Conservation (phyloP, 2,797 vertebrate species). For the Cheirogaleus major region DNA sequence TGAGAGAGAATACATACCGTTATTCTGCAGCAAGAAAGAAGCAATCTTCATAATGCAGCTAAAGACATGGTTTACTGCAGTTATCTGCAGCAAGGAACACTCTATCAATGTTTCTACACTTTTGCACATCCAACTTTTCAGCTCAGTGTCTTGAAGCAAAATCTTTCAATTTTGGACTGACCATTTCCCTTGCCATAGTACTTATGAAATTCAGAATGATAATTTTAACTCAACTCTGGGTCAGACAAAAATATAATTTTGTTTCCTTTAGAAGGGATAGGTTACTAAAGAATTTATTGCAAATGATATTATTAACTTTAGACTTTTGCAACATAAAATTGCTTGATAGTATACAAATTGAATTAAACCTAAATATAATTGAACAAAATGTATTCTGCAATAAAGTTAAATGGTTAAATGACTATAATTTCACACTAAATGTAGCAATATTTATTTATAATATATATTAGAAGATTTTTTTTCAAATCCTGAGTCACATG, state of each 20-base stretch:
- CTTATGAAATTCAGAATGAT: constrained; percentile 81
- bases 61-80: constrained; percentile 82
- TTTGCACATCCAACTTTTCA: constrained; percentile 82
- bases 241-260: constrained; percentile 90
- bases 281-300: constrained; percentile 69
- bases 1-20: constrained; percentile 82
- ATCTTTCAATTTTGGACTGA: constrained; percentile 78
- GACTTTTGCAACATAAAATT: constrained; percentile 53
- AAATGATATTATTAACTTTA: constrained; percentile 61
- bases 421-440: constrained; percentile 53
- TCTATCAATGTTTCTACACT: constrained; percentile 77
- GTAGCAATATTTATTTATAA: constrained; percentile 22
- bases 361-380: constrained; percentile 68
- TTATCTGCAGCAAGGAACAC: constrained; percentile 83
- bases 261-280: constrained; percentile 86
- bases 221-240: constrained; percentile 86
- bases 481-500: constrained; percentile 48
- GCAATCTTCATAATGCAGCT: constrained; percentile 81
- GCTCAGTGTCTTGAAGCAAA: constrained; percentile 88
- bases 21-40: constrained; percentile 85
- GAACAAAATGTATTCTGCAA: constrained; percentile 55
- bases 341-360: constrained; percentile 60
- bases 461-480: constrained; percentile 59
- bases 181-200: constrained; percentile 79
- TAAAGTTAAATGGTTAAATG: constrained; percentile 49